Evolutionary conservation across 2,888 invertebrate species (phyloP).

Genomic region (Brenthis hecate): DNA sequence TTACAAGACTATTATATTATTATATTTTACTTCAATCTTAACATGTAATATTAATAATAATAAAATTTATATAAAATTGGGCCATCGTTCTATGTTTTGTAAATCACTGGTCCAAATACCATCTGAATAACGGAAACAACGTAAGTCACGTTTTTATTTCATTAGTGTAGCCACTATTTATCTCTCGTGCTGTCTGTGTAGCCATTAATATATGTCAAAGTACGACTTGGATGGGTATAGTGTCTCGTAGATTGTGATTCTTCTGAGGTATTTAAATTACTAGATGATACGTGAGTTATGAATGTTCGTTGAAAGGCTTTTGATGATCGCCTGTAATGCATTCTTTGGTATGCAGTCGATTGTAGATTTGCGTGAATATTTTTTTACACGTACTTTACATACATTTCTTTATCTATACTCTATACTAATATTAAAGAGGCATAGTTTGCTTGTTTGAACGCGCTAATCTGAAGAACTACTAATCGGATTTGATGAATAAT

Average conservation of each 20-base stretch:
- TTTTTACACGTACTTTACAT: no score
- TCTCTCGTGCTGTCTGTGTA: slow-evolving; percentile 64
- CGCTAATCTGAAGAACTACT: no score
- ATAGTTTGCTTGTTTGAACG: no score
- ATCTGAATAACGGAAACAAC: slow-evolving; percentile 55
- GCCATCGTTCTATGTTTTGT: neutral
- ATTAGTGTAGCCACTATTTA: slow-evolving; percentile 73
- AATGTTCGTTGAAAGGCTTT: slow-evolving; percentile 16
- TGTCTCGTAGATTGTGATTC: slow-evolving; percentile 13
- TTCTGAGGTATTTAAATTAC: slow-evolving; percentile 3
- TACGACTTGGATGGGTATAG: slow-evolving; percentile 35
- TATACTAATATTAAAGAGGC: no score
- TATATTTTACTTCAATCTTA: neutral
- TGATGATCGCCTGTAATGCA: slow-evolving; percentile 9
- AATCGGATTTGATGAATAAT: no score
- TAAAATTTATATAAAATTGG: neutral
- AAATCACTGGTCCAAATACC: slow-evolving; percentile 51
- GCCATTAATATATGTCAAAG: slow-evolving; percentile 73
- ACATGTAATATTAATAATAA: neutral
- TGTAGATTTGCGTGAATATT: no score
- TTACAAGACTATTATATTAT: no score
- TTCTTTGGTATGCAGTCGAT: no score
- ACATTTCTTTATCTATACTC: no score
- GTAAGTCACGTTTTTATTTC: slow-evolving; percentile 72
- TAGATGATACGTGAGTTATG: neutral